phyloP scores from a whole-genome alignment of 2,797 vertebrate genomes.

The Sebastiscus tertius region DNA sequence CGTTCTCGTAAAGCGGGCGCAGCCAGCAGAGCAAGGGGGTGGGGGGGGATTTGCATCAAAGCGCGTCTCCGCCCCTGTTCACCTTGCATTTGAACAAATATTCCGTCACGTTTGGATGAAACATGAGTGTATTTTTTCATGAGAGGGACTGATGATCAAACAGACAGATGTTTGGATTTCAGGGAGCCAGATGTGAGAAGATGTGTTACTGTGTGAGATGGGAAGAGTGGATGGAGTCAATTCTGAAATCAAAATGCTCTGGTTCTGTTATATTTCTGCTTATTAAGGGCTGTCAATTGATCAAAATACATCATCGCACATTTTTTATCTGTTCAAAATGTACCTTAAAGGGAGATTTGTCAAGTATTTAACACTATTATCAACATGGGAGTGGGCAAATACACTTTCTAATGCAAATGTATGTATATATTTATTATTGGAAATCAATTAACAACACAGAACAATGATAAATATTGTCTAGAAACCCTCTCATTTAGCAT shows the following conservation, averaged over 20 bases:
- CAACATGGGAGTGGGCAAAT: too few relatives aligned
- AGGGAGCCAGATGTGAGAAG: not conserved
- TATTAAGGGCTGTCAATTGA: not conserved
- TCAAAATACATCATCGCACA: too few relatives aligned
- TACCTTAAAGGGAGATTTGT: too few relatives aligned
- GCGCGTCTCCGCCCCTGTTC: conserved; percentile 40
- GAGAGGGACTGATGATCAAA: not conserved
- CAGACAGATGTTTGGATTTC: not conserved
- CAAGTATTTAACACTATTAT: too few relatives aligned
- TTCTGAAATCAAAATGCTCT: not conserved
- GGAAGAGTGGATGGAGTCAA: not conserved
- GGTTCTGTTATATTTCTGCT: not conserved
- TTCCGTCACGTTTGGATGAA: not conserved
- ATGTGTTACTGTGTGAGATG: not conserved
- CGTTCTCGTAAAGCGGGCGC: conserved; percentile 47
- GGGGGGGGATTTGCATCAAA: conserved; percentile 23
- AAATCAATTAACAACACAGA: too few relatives aligned
- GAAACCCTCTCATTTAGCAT: too few relatives aligned
- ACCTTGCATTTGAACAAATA: conserved; percentile 27
- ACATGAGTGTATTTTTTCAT: not conserved
- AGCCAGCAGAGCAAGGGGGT: not conserved
- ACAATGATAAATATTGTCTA: too few relatives aligned
- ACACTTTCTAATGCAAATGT: too few relatives aligned
- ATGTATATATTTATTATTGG: too few relatives aligned
- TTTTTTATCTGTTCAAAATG: too few relatives aligned